Evolutionary conservation across 2,113 vertebrate species (phyloP), one percentile per base, ranked within the genome.

Genomic region (Pipra filicauda): DNA sequence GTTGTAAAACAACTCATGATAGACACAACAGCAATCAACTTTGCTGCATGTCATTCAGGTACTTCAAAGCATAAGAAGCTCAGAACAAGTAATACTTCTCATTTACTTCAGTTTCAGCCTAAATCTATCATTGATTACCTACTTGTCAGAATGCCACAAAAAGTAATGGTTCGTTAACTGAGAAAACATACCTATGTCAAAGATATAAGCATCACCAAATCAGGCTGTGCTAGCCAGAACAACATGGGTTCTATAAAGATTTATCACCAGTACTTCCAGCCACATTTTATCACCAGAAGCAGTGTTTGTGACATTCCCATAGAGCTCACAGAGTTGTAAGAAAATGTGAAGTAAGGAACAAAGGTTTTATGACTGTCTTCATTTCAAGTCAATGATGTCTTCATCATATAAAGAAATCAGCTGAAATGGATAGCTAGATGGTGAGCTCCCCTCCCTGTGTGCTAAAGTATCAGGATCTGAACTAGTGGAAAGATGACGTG

Each of bases 331-430:
- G 87, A 85, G 77, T 92, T 89, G 48, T 96, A 97, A 96, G 87
- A 97, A 97, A 97, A 91, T 28, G 62, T 88, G 82, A 85, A 89
- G 80, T 46, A 95, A 91, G 39, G 35, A 89, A 72, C 81, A 61
- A 77, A n/a, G 76, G 93, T 77, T 92, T 97, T 79, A 22, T 81
- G 97, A 98, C 97, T 98, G 97, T 97, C 97, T 97, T 99, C 98
- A 99, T 97, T 99, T 99, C 95, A 99, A 98, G 97, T 99, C 99
- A 97, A 99, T 97, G 89, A 98, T 94, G 85, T 99, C 99, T 97
- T 99, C 99, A 55, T 99, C 99, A 6, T 98, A 99, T 81, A 98
- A 98, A 26, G 98, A 97, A 35, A 98, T 88, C 55, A 98, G 98
- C 52, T 97, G 97, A 85, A 99, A 99, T 10, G 97, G 98, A 65